Evolutionary conservation across 2,888 invertebrate species (phyloP).

Genomic region (Tyria jacobaeae): DNA sequence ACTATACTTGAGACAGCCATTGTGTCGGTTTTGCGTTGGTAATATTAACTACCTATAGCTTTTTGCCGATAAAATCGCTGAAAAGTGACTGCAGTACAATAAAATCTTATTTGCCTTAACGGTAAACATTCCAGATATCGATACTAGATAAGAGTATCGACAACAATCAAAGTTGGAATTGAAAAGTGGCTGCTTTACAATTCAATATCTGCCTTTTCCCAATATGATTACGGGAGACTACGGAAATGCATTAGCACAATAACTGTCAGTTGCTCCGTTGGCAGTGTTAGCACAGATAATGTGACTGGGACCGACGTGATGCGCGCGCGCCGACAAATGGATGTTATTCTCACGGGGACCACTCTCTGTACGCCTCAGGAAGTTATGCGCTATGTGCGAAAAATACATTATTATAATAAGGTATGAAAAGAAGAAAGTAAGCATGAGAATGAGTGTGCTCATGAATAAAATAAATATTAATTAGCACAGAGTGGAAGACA

Average conservation of each 20-base stretch:
- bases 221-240: conserved; percentile 47
- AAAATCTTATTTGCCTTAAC: conserved; percentile 40
- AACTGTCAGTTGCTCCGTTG: conserved; percentile 66
- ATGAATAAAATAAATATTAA: too few relatives aligned
- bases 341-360: conserved; percentile 68
- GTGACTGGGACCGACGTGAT: conserved; percentile 60
- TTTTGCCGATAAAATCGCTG: conserved; percentile 28
- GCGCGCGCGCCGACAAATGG: conserved; percentile 61
- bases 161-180: conserved; percentile 38
- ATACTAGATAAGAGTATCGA: conserved; percentile 37
- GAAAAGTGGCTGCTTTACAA: conserved; percentile 43
- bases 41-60: conserved; percentile 32
- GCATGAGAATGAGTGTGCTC: background rate
- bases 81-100: conserved; percentile 31
- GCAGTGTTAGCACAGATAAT: conserved; percentile 63
- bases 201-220: conserved; percentile 44
- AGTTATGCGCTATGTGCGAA: conserved; percentile 24
- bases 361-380: conserved; percentile 24
- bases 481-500: too few relatives aligned
- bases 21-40: conserved; percentile 30
- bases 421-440: conserved; percentile 4
- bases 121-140: conserved; percentile 41
- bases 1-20: conserved; percentile 25
- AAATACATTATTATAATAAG: conserved; percentile 14
- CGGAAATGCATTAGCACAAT: conserved; percentile 69